Conservation (phyloP, 2,113 vertebrate genomes). For the Chaetodon auriga region DNA sequence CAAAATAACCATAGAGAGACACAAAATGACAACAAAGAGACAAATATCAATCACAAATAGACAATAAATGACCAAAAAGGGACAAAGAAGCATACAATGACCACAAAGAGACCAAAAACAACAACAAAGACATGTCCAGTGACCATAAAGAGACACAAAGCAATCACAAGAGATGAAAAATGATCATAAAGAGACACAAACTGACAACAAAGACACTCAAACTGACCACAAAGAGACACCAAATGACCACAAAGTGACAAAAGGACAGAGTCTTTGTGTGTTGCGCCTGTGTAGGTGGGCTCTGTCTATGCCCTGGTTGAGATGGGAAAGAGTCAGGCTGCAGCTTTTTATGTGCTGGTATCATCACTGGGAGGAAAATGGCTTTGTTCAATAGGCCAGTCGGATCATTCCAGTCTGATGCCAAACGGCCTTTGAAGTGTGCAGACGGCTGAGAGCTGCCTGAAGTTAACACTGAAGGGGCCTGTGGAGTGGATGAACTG, state of each 20-base stretch:
- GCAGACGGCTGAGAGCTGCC: conserved; percentile 3
- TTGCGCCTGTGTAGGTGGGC: no score
- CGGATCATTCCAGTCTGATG: conserved; percentile 53
- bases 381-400: background rate
- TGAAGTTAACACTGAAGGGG: background rate
- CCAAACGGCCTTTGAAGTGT: conserved; percentile 49
- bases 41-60: background rate
- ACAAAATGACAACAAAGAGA: background rate
- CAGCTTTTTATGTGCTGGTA: background rate
- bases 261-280: no score
- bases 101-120: background rate
- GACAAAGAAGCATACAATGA: fast-evolving
- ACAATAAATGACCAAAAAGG: background rate
- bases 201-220: background rate
- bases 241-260: background rate
- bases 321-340: no score
- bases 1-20: fast-evolving
- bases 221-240: background rate
- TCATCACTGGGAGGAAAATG: conserved; percentile 5
- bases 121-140: no score
- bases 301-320: no score
- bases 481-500: background rate
- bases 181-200: fast-evolving
- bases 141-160: no score
- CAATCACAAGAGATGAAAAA: background rate